A percentile compares a stretch with the other conserved stretches of the same genome.
phyloP scores from a whole-genome alignment of 2,113 vertebrate genomes.

The Xyliphius kryptos region DNA sequence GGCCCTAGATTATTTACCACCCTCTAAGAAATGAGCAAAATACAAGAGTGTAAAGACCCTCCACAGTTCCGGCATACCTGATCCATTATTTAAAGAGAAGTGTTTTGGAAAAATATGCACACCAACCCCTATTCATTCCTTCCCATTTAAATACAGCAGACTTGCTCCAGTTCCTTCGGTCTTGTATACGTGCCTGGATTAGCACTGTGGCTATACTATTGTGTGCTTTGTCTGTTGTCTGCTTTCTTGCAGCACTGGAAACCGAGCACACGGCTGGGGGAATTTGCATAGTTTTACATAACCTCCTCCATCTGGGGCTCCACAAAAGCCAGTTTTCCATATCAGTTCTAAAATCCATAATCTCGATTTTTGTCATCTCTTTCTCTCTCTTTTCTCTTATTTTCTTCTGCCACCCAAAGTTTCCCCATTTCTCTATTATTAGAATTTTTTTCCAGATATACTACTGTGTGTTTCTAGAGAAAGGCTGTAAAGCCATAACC shows the following conservation, averaged over 20 bases:
- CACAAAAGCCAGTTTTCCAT: constrained; percentile 60
- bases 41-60: constrained; percentile 18
- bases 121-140: no score
- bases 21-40: constrained; percentile 25
- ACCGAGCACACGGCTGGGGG: constrained; percentile 54
- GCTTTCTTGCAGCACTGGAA: constrained; percentile 57
- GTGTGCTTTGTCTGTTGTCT: constrained; percentile 48
- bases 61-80: constrained; percentile 24
- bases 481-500: constrained; percentile 54
- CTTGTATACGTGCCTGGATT: constrained; percentile 32
- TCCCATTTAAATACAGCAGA: constrained; percentile 25
- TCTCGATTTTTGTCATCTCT: constrained; percentile 47
- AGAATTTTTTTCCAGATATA: constrained; percentile 45
- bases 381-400: constrained; percentile 24
- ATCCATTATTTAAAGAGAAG: constrained; percentile 42
- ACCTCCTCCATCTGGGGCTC: constrained; percentile 59
- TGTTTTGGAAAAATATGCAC: neutral
- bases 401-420: no score
- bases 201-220: constrained; percentile 38
- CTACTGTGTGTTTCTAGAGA: constrained; percentile 51
- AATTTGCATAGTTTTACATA: constrained; percentile 73
- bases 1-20: constrained; percentile 1
- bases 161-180: constrained; percentile 19
- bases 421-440: no score
- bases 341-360: constrained; percentile 65